Percentiles rank a stretch among this genome's conserved stretches.
phyloP scores from a whole-genome alignment of 2,888 invertebrate species.

The Volucella zonaria region DNA sequence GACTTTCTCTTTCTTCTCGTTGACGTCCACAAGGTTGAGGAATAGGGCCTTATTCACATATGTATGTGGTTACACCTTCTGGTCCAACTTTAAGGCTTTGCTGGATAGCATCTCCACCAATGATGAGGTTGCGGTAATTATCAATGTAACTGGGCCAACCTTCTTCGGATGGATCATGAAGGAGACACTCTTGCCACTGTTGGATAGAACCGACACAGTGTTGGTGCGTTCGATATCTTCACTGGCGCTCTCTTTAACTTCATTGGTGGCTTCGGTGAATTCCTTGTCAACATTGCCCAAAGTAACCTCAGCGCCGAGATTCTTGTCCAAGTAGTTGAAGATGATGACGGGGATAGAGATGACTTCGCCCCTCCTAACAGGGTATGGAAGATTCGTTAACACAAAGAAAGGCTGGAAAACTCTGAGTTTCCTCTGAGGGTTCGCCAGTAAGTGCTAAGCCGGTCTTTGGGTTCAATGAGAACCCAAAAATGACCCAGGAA shows the following conservation, averaged over 20 bases:
- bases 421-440: constrained; percentile 87
- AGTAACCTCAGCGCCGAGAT: constrained; percentile 90
- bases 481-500: constrained; percentile 92
- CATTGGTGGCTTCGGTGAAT: constrained; percentile 91
- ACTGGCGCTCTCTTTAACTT: constrained; percentile 87
- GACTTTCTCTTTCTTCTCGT: constrained; percentile 84
- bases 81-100: constrained; percentile 90
- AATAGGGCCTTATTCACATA: constrained; percentile 89
- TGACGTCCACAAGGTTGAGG: constrained; percentile 86
- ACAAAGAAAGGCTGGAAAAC: constrained; percentile 94
- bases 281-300: constrained; percentile 91
- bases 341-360: constrained; percentile 93
- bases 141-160: constrained; percentile 88
- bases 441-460: constrained; percentile 90
- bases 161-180: constrained; percentile 91
- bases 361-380: constrained; percentile 94
- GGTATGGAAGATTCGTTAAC: constrained; percentile 93
- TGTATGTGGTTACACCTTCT: constrained; percentile 90
- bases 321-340: constrained; percentile 92
- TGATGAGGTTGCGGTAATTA: constrained; percentile 89
- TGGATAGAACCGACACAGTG: constrained; percentile 86
- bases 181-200: constrained; percentile 90
- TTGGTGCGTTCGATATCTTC: constrained; percentile 79
- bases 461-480: constrained; percentile 89
- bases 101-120: constrained; percentile 90